Percentiles rank a stretch among this genome's conserved stretches.
Evolutionary conservation across 2,113 vertebrate species (phyloP).

Genomic region (Laterallus jamaicensis): DNA sequence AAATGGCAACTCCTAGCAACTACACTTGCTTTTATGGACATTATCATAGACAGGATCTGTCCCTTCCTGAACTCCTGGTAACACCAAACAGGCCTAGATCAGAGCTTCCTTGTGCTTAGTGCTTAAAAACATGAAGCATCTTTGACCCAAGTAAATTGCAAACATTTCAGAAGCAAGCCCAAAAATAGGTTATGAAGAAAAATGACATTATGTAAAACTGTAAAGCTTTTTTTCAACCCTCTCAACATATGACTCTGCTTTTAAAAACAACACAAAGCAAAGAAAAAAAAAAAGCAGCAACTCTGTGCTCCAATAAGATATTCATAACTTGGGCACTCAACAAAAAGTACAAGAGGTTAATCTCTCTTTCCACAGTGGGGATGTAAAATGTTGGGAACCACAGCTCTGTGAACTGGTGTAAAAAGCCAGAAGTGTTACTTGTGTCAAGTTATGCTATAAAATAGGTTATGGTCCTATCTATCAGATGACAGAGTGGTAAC

Average conservation of each 20-base stretch:
- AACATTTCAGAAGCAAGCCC: neutral
- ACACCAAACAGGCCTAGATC: neutral
- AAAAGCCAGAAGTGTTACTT: neutral
- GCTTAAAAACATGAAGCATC: neutral
- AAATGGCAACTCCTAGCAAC: neutral
- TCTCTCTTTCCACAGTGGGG: neutral
- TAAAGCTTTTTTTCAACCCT: neutral
- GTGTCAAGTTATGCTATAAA: neutral
- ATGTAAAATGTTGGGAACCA: neutral
- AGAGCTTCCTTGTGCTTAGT: neutral
- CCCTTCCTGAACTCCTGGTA: neutral
- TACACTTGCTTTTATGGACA: neutral
- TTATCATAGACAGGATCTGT: neutral
- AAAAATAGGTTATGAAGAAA: neutral
- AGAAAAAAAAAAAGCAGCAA: neutral
- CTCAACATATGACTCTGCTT: neutral
- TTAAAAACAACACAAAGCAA: neutral
- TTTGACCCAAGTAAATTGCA: neutral
- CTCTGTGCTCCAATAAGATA: neutral
- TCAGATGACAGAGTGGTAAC: slow-evolving; percentile 1
- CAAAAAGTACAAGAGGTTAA: neutral
- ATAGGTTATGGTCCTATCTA: neutral
- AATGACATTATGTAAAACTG: neutral
- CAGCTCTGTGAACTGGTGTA: neutral
- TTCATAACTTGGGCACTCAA: neutral